These are phyloP conservation scores for Orientallactaga sibirica DNA, from an alignment of 2,797 vertebrate species.

Conservation along the genomic window DNA sequence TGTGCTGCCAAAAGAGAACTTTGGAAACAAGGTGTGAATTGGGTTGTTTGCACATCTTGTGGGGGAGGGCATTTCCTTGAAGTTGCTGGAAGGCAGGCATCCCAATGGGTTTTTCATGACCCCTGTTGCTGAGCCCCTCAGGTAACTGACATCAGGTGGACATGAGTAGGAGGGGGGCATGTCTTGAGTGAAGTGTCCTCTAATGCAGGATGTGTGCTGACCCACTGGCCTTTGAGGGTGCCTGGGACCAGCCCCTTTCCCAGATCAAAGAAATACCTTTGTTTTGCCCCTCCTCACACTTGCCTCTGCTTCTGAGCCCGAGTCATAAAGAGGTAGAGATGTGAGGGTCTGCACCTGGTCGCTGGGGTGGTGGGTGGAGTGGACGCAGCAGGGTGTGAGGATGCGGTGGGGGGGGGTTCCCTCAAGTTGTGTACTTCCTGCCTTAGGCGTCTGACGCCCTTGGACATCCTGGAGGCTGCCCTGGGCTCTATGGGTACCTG, in stretches of 20 bases:
- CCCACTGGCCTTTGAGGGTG: conserved; percentile 72
- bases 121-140: background rate
- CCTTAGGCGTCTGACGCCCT: background rate
- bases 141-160: conserved; percentile 40
- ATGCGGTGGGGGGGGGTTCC: background rate
- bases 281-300: conserved; percentile 64
- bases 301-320: conserved; percentile 70
- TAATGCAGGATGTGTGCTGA: conserved; percentile 56
- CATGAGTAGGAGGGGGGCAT: background rate
- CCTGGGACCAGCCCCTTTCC: conserved; percentile 66
- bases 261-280: conserved; percentile 84
- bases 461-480: background rate
- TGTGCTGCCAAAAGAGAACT: conserved; percentile 72
- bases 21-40: conserved; percentile 76
- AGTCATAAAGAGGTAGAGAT: conserved; percentile 71
- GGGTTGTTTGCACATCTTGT: conserved; percentile 65
- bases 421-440: conserved; percentile 19
- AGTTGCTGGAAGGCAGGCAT: conserved; percentile 12
- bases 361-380: background rate
- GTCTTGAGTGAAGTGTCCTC: conserved; percentile 6
- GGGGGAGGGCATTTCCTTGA: conserved; percentile 47
- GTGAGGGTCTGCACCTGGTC: conserved; percentile 75
- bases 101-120: conserved; percentile 68
- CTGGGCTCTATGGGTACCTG: conserved; percentile 47
- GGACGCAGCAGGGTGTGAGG: background rate